Evolutionary conservation across 2,888 invertebrate species (phyloP).

Genomic region (Hydraecia micacea): DNA sequence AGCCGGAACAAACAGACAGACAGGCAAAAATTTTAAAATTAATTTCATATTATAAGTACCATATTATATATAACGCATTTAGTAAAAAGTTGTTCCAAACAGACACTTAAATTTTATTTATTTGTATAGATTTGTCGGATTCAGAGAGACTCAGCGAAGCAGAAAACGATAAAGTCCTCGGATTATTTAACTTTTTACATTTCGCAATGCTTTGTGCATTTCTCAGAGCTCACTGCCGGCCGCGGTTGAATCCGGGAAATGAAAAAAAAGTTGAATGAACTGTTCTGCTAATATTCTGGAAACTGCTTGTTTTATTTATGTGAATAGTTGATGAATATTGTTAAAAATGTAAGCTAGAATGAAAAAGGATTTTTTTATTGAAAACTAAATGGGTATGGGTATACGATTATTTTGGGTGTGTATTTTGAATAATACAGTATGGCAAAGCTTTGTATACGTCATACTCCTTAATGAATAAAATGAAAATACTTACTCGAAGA

Average conservation of each 20-base stretch:
- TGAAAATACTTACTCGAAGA: neutral
- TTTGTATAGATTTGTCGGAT: neutral
- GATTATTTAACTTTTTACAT: slow-evolving; percentile 43
- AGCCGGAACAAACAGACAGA: no score
- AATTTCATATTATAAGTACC: neutral
- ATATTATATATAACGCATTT: no score
- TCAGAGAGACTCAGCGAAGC: slow-evolving; percentile 13
- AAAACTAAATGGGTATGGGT: neutral
- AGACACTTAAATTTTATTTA: neutral
- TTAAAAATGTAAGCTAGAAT: neutral
- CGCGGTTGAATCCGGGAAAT: slow-evolving; percentile 1
- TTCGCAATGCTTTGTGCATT: slow-evolving; percentile 33
- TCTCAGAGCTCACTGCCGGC: neutral
- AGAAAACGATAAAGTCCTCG: slow-evolving; percentile 16
- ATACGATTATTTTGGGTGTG: neutral
- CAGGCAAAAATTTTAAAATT: no score
- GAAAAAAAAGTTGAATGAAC: slow-evolving; percentile 26
- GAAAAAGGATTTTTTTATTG: neutral
- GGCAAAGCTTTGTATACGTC: neutral
- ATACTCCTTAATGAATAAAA: neutral
- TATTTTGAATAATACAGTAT: neutral
- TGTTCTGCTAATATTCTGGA: slow-evolving; percentile 12
- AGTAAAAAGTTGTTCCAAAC: neutral
- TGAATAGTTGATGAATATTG: neutral
- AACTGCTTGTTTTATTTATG: slow-evolving; percentile 6